A percentile compares a stretch with the other conserved stretches of the same genome.
These are phyloP conservation scores for Chrysolina oricalcia DNA, from an alignment of 2,888 invertebrate species.

Conservation along the genomic window DNA sequence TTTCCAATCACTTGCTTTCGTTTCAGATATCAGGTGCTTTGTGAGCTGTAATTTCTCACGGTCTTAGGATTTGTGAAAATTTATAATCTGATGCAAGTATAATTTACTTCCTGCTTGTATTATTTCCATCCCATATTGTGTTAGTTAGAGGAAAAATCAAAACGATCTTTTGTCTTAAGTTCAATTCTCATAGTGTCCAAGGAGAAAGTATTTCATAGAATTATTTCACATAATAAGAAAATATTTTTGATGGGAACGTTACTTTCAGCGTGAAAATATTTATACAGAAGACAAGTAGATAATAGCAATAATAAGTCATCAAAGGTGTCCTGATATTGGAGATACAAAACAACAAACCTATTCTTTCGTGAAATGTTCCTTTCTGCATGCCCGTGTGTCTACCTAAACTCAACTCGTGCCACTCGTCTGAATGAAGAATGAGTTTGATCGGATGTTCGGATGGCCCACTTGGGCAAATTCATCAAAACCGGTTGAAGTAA, in stretches of 20 bases:
- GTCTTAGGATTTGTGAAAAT: conserved; percentile 15
- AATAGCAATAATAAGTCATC: background rate
- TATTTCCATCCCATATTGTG: background rate
- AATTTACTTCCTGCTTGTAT: background rate
- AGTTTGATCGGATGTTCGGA: too few species aligned
- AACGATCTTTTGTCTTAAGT: conserved; percentile 4
- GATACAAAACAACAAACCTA: too few species aligned
- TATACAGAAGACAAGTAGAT: background rate
- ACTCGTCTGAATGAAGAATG: too few species aligned
- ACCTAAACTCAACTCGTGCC: too few species aligned
- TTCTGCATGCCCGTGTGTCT: too few species aligned
- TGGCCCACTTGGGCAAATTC: too few species aligned
- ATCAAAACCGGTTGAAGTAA: too few species aligned
- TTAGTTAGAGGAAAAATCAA: background rate
- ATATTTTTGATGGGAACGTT: background rate
- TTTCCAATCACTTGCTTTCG: background rate
- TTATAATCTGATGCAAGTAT: background rate
- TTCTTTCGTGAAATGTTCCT: too few species aligned
- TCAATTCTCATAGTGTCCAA: background rate
- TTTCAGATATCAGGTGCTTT: background rate
- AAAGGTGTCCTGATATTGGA: too few species aligned
- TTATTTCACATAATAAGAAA: background rate
- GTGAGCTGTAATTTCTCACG: background rate
- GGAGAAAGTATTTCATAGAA: background rate
- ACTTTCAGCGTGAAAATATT: background rate